These are phyloP conservation scores for Synodontis membranacea DNA, from an alignment of 2,113 vertebrate genomes.

Conservation along the genomic window DNA sequence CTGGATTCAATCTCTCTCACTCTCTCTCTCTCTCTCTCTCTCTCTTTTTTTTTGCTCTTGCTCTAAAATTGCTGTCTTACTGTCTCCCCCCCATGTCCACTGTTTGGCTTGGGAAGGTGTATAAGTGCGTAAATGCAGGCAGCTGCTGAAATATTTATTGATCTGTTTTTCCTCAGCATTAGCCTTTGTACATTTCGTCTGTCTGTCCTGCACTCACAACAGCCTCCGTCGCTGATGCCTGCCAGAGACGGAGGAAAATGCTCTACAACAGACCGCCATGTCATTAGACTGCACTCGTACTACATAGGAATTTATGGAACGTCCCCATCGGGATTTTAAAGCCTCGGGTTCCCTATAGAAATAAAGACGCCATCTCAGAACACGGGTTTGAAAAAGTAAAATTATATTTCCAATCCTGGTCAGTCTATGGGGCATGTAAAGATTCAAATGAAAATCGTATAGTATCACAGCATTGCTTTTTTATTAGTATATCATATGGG, in stretches of 20 bases:
- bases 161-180: conserved; percentile 73
- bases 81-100: background rate
- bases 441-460: background rate
- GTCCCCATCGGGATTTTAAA: background rate
- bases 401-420: background rate
- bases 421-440: background rate
- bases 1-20: conserved; percentile 15
- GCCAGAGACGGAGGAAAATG: conserved; percentile 34
- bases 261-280: background rate
- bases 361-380: background rate
- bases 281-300: conserved; percentile 5
- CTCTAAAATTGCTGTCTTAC: background rate
- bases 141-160: conserved; percentile 81
- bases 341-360: background rate
- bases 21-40: conserved; percentile 35
- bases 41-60: background rate
- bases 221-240: background rate
- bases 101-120: conserved; percentile 28
- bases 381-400: background rate
- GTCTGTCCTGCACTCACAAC: conserved; percentile 35
- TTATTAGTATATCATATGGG: background rate
- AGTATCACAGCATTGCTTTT: background rate
- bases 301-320: conserved; percentile 6
- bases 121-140: conserved; percentile 55
- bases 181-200: conserved; percentile 55